These are phyloP conservation scores for Enteromius paludinosus DNA, from an alignment of 2,797 vertebrate genomes.

Conservation along the genomic window DNA sequence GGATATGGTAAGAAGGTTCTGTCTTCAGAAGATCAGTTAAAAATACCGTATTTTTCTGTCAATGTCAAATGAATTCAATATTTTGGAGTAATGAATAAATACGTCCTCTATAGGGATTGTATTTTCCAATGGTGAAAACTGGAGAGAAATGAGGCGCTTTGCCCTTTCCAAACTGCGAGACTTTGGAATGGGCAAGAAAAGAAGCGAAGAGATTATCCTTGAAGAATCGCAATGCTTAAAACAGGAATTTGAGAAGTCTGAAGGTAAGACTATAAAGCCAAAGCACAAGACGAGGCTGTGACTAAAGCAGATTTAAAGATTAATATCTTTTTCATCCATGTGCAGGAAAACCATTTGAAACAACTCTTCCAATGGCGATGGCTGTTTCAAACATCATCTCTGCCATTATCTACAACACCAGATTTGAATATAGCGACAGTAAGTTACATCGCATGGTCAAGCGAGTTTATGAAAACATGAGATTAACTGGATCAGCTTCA, in stretches of 20 bases:
- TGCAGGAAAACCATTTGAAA: slow-evolving; percentile 70
- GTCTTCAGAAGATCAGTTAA: neutral
- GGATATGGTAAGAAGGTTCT: slow-evolving; percentile 67
- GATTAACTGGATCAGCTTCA: slow-evolving; percentile 59
- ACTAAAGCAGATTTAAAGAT: neutral
- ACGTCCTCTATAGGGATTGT: slow-evolving; percentile 59
- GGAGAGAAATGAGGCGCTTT: slow-evolving; percentile 75
- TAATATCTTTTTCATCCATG: neutral
- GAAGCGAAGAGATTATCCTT: slow-evolving; percentile 65
- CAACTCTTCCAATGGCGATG: slow-evolving; percentile 39
- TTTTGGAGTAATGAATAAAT: neutral
- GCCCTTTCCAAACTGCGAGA: slow-evolving; percentile 66
- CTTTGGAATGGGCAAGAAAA: slow-evolving; percentile 72
- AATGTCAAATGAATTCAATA: neutral
- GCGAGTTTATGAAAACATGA: slow-evolving; percentile 55
- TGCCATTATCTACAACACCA: slow-evolving; percentile 56
- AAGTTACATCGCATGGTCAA: slow-evolving; percentile 61
- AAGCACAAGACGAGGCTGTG: neutral
- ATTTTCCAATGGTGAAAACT: slow-evolving; percentile 68
- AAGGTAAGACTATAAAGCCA: neutral
- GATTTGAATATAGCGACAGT: slow-evolving; percentile 60
- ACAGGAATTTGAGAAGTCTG: slow-evolving; percentile 32
- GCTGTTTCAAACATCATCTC: slow-evolving; percentile 65
- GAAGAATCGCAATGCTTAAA: slow-evolving; percentile 63
- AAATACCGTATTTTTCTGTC: neutral